Evolutionary conservation across 2,888 invertebrate species (phyloP), one percentile per base, ranked within the genome.

Genomic region (Erebia ligea): DNA sequence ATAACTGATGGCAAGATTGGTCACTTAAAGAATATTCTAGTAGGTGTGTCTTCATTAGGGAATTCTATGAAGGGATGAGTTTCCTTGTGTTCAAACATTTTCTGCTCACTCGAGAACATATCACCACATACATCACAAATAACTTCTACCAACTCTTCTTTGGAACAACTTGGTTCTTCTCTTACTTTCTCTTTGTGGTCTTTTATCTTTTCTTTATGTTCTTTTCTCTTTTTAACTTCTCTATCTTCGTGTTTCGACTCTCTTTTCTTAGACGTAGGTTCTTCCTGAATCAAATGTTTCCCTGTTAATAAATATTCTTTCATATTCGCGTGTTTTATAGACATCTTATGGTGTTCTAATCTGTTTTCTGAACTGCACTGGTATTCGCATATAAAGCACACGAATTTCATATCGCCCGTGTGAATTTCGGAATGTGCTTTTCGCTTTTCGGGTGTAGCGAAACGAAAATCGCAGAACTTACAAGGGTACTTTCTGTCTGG

Each of bases 1-100:
- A 73, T 65, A 75, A 75, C 69, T 71, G 68, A 76, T 76, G 83
- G 84, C 83, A 84, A 85, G 83, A 80, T 63, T 56, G 56, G 59
- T 66, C 82, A 91, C 79, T 94, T 94, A 82, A 93, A 94, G 76
- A 94, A 94, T 90, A 94, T 94, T 74, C 92, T 89, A 81, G 88
- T 91, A 1, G 92, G 92, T 25, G 84, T 91, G 78, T 92, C 92
- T 25, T 93, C 93, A 68, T 90, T 92, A 1, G 92, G 90, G 66
- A 94, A 91, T 74, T 91, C 92, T 64, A 94, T 92, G 72, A 93
- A 94, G 0, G 94, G 94, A 69, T 94, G 94, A 0, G 88, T 91
- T 63, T 87, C 84, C 80, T 93, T 92, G 70, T 94, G 94, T 76
- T 87, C 86, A 54, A 86, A 76, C 93, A 93, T 93, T 48, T 80